Percentiles rank a stretch among this genome's conserved stretches.
These are phyloP conservation scores for Triplophysa bombifrons DNA, from an alignment of 2,797 vertebrate genomes.

Conservation along the genomic window DNA sequence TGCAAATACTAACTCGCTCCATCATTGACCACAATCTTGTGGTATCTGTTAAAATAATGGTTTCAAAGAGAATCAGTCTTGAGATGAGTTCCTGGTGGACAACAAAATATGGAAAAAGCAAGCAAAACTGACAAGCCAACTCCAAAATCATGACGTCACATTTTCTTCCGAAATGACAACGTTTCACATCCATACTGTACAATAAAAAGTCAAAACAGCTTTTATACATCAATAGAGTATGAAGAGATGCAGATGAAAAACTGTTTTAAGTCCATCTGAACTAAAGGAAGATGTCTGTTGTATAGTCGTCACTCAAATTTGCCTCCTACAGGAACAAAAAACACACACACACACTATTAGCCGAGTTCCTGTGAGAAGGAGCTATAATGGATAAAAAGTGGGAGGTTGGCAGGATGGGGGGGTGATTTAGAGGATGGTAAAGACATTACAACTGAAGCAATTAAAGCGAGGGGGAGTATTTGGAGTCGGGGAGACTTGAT, in stretches of 20 bases:
- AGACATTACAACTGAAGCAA: slow-evolving; percentile 50
- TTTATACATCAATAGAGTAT: neutral
- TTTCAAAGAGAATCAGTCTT: neutral
- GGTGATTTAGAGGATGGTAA: slow-evolving; percentile 53
- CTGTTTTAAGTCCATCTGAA: slow-evolving; percentile 16
- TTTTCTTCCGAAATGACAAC: neutral
- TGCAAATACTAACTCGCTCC: slow-evolving; percentile 3
- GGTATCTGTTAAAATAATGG: neutral
- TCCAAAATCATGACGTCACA: neutral
- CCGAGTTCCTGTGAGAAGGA: slow-evolving; percentile 50
- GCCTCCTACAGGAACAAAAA: slow-evolving; percentile 59
- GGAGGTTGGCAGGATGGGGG: slow-evolving; percentile 15
- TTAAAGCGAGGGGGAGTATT: slow-evolving; percentile 61
- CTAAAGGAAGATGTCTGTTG: slow-evolving; percentile 21
- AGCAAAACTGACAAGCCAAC: neutral
- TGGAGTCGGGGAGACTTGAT: slow-evolving; percentile 60
- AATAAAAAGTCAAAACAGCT: neutral
- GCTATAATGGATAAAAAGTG: slow-evolving; percentile 53
- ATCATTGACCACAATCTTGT: slow-evolving; percentile 4
- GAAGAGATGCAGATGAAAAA: neutral
- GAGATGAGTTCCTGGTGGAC: neutral
- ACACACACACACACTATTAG: slow-evolving; percentile 60
- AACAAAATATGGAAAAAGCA: neutral
- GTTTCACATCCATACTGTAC: neutral
- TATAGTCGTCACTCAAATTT: slow-evolving; percentile 55